Evolutionary conservation across 1,140 invertebrate species (phyloP), one percentile per base, ranked within the genome.

Genomic region (Drosophila simulans): DNA sequence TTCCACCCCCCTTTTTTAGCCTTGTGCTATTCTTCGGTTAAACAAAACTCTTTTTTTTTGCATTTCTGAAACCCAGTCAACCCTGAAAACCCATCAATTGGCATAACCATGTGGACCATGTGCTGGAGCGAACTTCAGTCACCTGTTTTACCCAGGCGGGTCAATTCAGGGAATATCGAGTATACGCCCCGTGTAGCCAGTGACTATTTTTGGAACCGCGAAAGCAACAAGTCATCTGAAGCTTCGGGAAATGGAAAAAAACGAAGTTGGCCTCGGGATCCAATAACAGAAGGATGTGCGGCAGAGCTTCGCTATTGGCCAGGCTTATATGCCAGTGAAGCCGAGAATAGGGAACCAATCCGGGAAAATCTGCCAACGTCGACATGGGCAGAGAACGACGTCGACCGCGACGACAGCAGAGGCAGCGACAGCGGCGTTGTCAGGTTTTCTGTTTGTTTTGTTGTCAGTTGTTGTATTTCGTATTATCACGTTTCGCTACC

Each of bases 371-470:
- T n/a, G 40, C 37, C 3, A 15, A 5, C 57, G 46, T 8, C 10
- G 43, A 1, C 20, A 2, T 37, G 11, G n/a, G 1, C 39, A 11
- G 40, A 15, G 46, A 59, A 15, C n/a, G n/a, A 4, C 37, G 37
- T 1, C 15, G 13, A 35, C 58, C 22, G 11, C 34, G 39, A 22
- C 49, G 65, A 12, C 34, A 8, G 39, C 49, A 55, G 39, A 58
- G 64, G 51, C 54, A 49, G 39, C 62, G 60, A 46, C 54, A 49
- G 42, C 64, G 60, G 52, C 72, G 78, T 80, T 51, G 80, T 88
- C 85, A 82, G 85, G 80, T 89, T 89, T 89, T 90, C 72, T 89
- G 86, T 90, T 89, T 89, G 85, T 89, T 89, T 90, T 89, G 85
- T 76, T 84, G 85, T 55, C 80, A 77, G 84, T 89, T 71, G 84